A percentile compares a stretch with the other conserved stretches of the same genome.
These are phyloP conservation scores for Enteromius fasciolatus DNA, from an alignment of 2,797 vertebrate genomes.

Conservation along the genomic window DNA sequence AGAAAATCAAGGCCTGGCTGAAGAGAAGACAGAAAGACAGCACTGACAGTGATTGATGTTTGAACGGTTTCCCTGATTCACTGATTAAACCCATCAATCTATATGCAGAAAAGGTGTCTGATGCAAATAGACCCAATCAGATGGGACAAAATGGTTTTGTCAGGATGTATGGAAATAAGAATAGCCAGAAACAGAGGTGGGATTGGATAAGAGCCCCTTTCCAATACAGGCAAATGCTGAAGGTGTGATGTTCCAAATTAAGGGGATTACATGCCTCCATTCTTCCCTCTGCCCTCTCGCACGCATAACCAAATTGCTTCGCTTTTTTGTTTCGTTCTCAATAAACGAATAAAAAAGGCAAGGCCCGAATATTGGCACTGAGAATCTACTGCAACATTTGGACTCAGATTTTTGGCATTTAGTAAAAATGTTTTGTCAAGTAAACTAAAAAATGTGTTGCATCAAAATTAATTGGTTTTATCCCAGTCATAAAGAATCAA, in stretches of 20 bases:
- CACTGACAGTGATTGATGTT: conserved; percentile 92
- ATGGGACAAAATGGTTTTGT: conserved; percentile 90
- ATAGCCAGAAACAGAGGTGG: conserved; percentile 68
- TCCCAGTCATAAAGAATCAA: background rate
- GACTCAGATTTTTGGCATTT: background rate
- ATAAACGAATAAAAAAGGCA: conserved; percentile 56
- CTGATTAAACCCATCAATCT: conserved; percentile 99
- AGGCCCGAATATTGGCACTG: background rate
- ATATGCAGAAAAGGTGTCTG: conserved; percentile 94
- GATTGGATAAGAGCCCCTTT: conserved; percentile 53
- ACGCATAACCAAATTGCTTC: conserved; percentile 69
- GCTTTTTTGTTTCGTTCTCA: conserved; percentile 69
- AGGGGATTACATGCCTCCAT: conserved; percentile 76
- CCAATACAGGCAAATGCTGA: conserved; percentile 59
- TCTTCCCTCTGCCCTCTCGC: conserved; percentile 66
- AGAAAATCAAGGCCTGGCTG: conserved; percentile 82
- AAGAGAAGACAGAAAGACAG: conserved; percentile 73
- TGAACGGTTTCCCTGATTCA: conserved; percentile 91
- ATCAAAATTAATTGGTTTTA: background rate
- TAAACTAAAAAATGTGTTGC: background rate
- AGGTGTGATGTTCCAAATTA: conserved; percentile 78
- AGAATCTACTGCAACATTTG: conserved; percentile 13
- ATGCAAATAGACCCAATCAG: conserved; percentile 94
- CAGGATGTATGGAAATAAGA: conserved; percentile 85
- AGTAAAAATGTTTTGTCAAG: background rate